Evolutionary conservation across 2,888 invertebrate species (phyloP).

Genomic region (Platycheirus rosarum): DNA sequence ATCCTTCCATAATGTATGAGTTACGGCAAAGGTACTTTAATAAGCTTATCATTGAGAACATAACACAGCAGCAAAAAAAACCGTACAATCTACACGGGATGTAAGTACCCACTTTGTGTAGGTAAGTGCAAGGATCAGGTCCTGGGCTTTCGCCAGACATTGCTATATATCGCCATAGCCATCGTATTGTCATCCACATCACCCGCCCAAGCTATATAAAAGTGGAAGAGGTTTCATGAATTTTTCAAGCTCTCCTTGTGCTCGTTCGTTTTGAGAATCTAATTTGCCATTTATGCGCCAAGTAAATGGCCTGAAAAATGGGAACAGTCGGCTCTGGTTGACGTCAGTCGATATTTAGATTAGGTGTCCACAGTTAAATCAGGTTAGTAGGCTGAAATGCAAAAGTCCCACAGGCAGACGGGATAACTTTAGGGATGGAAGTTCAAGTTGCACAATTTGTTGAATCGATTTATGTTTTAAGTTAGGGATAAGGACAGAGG

Average conservation of each 20-base stretch:
- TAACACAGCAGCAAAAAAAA: slow-evolving; percentile 59
- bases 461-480: slow-evolving; percentile 16
- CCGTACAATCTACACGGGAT: slow-evolving; percentile 66
- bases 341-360: slow-evolving; percentile 70
- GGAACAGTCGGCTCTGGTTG: slow-evolving; percentile 55
- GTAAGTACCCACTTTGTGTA: slow-evolving; percentile 71
- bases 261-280: slow-evolving; percentile 61
- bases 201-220: neutral
- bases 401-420: no score
- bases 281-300: slow-evolving; percentile 73
- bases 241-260: slow-evolving; percentile 64
- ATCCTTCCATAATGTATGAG: slow-evolving; percentile 74
- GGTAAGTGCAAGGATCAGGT: slow-evolving; percentile 71
- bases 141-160: neutral
- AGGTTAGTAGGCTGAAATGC: slow-evolving; percentile 61
- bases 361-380: slow-evolving; percentile 69
- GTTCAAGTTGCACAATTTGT: slow-evolving; percentile 42
- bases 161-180: neutral
- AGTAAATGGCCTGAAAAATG: slow-evolving; percentile 72
- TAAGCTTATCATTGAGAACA: slow-evolving; percentile 73
- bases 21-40: slow-evolving; percentile 73
- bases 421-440: slow-evolving; percentile 8
- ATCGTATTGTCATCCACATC: neutral
- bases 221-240: slow-evolving; percentile 55
- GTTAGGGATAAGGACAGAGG: no score